phyloP scores from a whole-genome alignment of 2,113 vertebrate genomes.

The Lepidothrix coronata region DNA sequence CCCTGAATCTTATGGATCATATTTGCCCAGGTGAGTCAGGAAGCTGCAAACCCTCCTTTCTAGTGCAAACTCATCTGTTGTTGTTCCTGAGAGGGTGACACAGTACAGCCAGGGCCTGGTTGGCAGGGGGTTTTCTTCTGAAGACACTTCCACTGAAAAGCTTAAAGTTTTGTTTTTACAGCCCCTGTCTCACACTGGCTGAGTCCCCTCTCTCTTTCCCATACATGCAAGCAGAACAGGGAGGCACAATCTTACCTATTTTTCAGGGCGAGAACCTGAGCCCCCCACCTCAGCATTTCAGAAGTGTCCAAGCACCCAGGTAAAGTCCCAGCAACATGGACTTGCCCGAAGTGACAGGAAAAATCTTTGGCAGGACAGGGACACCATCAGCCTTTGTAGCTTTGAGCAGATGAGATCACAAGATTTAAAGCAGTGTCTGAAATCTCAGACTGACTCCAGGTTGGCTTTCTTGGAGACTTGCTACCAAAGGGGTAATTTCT shows the following conservation, averaged over 20 bases:
- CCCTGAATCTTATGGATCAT: background rate
- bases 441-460: background rate
- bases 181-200: background rate
- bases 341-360: background rate
- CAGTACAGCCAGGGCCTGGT: background rate
- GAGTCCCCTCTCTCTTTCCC: background rate
- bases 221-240: background rate
- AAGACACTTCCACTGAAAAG: background rate
- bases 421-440: background rate
- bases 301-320: rapidly evolving
- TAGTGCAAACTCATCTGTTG: background rate
- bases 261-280: background rate
- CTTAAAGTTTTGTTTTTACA: background rate
- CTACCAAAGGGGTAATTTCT: background rate
- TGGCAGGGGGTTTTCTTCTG: background rate
- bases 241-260: background rate
- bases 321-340: background rate
- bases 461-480: background rate
- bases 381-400: background rate
- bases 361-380: background rate
- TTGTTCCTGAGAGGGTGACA: background rate
- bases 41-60: background rate
- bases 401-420: background rate
- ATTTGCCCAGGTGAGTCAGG: background rate
- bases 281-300: background rate